Base-by-base conservation (phyloP, 2,888 invertebrate species). In the Synanthedon andrenaeformis region DNA sequence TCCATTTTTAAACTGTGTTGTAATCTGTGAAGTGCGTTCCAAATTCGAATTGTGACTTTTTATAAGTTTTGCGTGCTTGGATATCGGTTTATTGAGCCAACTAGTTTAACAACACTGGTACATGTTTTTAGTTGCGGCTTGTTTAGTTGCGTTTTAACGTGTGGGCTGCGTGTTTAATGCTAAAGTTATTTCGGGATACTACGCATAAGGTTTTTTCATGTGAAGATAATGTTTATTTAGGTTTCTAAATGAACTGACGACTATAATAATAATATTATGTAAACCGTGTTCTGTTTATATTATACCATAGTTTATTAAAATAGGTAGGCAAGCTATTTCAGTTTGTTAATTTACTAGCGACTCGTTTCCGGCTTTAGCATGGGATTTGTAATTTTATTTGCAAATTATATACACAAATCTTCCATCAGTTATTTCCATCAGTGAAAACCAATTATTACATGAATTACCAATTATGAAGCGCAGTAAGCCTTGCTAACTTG, bases 101-200 rank as follows among this genome's bases (percentile, higher is more conserved):
- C 19, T 49, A 51, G 51, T 54, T 54, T 45, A 41, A 51, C 11
- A 54, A 54, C 41, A 52, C 51, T 54, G 57, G 59, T 55, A 35
- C 35, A 35, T 35, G 3, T 35, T 35, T 6, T 56, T 41, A 45
- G 55, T 51, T 55, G 49, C 52, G 54, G 57, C 55, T 56, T 56
- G 52, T 53, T 50, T 52, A 52, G 49, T 42, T 52, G 19, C 49
- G 49, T 49, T 49, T 10, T 49, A 49, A 17, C 49, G 23, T 49
- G 49, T 23, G 45, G 17, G 48, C 51, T 57, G 58, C 57, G 57
- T 59, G 58, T 55, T 56, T 54, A 53, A 54, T 52, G 45, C 11
- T 49, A 3, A 49, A 19, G 57, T 59, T 58, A 61, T 61, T 61
- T 58, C 52, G 45, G 55, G 54, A 56, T 56, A 48, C 52, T 11